These are phyloP conservation scores for Psittacula cyanocephala DNA, from an alignment of 2,113 vertebrate species.

Conservation along the genomic window DNA sequence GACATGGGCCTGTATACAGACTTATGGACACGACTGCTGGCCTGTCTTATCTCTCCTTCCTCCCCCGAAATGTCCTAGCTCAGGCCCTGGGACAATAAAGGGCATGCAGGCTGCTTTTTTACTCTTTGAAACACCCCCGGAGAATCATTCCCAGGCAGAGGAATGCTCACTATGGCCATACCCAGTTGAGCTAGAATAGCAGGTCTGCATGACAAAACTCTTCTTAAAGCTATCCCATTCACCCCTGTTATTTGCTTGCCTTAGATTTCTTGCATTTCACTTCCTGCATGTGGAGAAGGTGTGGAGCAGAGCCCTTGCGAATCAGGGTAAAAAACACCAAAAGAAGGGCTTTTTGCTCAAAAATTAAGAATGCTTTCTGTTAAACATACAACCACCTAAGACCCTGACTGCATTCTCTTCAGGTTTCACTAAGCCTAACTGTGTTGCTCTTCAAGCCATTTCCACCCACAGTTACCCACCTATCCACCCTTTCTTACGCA, in stretches of 20 bases:
- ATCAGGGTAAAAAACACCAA: not conserved
- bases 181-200: conserved; percentile 53
- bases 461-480: not conserved
- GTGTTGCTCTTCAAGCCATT: not conserved
- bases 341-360: not conserved
- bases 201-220: conserved; percentile 62
- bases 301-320: not conserved
- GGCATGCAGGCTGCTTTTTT: conserved; percentile 48
- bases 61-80: conserved; percentile 59
- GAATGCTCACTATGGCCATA: conserved; percentile 65
- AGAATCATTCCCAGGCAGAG: conserved; percentile 56
- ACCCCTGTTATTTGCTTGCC: conserved; percentile 24
- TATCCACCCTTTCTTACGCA: not conserved
- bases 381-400: not conserved
- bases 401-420: not conserved
- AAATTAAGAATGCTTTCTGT: not conserved
- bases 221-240: conserved; percentile 49
- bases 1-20: not conserved
- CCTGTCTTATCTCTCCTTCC: conserved; percentile 3
- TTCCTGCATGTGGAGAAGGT: conserved; percentile 23
- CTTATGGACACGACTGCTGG: not conserved
- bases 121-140: conserved; percentile 65
- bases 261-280: conserved; percentile 41
- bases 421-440: not conserved
- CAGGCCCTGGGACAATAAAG: conserved; percentile 51